Evolutionary conservation across 1,140 invertebrate genomes (phyloP), one percentile per base, ranked within the genome.

Genomic region (Heliconius eleuchia): DNA sequence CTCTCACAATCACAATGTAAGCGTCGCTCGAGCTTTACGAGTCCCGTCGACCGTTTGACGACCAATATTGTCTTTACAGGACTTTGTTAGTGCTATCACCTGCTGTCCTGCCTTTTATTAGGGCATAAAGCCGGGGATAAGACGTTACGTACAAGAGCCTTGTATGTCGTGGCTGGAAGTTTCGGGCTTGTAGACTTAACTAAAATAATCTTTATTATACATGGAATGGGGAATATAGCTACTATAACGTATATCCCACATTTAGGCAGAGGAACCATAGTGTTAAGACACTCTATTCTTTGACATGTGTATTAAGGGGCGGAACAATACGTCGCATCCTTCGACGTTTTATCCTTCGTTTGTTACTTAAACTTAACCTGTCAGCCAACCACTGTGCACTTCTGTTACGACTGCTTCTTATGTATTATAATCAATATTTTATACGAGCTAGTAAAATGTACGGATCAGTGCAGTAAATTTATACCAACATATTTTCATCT

Each of bases 11-110:
- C 60, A 66, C 60, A 66, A 30, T 66, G 60, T 66, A 23, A 23
- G 11, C 8, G 60, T 1, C 4, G 60, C 27, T 30, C 27, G 23
- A 60, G 23, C 60, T 66, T 66, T 66, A 66, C 60, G 60, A 66
- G 60, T 30, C 11, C 13, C 60, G 60, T 27, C 60, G 60, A 1
- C 60, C 27, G 27, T 66, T 66, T 66, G 60, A 27, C 60, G 60
- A 66, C 60, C 30, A 66, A 66, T 66, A 66, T 66, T 66, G 60
- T 66, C 60, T 30, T 30, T 66, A 30, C 27, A 27, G 60, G 6
- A 66, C 23, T 66, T 66, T 66, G 60, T 66, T 66, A 30, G 60
- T 66, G 13, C 23, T 66, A n/a, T 66, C 60, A 66, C 60, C 60
- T 66, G 60, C 60, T 30, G 27, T 57, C 23, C 60, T 66, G 23